Base-by-base conservation (phyloP, 2,113 vertebrate species). In the Plectropomus leopardus region DNA sequence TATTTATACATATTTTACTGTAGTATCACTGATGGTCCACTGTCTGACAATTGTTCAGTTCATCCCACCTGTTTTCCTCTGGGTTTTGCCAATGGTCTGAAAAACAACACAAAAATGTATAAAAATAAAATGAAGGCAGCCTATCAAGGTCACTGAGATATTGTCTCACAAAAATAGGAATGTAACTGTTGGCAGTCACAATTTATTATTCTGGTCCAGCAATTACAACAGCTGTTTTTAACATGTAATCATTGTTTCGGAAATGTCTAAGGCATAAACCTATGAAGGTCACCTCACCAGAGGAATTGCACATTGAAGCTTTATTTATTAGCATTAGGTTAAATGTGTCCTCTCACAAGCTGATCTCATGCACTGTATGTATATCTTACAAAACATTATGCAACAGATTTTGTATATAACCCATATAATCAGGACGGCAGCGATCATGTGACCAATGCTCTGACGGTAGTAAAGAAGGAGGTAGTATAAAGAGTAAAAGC, bases 111-210 rank as follows among this genome's bases (percentile, higher is more conserved):
- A 65, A 70, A 48, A 42, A 11, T n/a, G 16, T 19, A 5, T 13
- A 34, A 1, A 36, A 32, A 48, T 32, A 48, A 42, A 23, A 65
- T 28, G 51, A 55, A 19, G 30, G 40, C 40, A 66, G 32, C 21
- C 15, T 15, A 24, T 54, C 57, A 59, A 80, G 67, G 61, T 36
- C 51, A 48, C 21, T 34, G 32, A 70, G 76, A 36, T 60, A 59
- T 61, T 85, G 59, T 80, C 40, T 72, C 13, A 24, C 42, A 59
- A 45, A 59, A 51, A 5, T 17, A 28, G 44, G 66, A 59, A 59
- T 32, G 26, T 40, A n/a, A 47, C 19, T 54, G 47, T 36, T 28
- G 54, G n/a, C 17, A 47, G 77, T 36, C 7, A 11, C 1, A 44
- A 4, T 44, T 53, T 59, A 76, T 65, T 67, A 53, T 54, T 73